Evolutionary conservation across 2,888 invertebrate genomes (phyloP).

Genomic region (Drosophila acutilabella): DNA sequence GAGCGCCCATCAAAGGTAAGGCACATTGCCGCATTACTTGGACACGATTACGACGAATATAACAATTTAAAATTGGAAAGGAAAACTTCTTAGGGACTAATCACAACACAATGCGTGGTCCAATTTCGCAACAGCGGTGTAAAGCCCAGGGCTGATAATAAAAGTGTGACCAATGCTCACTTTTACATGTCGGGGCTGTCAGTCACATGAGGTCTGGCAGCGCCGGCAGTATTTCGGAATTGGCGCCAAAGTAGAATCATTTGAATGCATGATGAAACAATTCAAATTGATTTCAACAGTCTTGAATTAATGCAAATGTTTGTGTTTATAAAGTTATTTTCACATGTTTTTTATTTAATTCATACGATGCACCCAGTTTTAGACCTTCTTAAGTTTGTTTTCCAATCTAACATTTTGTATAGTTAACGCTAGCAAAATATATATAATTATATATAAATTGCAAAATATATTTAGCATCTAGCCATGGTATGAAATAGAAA

Average conservation of each 20-base stretch:
- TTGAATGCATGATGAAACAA: background rate
- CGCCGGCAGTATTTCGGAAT: background rate
- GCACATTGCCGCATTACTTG: conserved; percentile 81
- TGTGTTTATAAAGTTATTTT: conserved; percentile 6
- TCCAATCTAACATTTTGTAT: conserved; percentile 64
- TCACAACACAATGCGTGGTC: conserved; percentile 62
- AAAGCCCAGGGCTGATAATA: conserved; percentile 17
- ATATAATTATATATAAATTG: conserved; percentile 52
- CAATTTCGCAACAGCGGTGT: conserved; percentile 55
- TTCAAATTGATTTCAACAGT: background rate
- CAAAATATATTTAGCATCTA: conserved; percentile 66
- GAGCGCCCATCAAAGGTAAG: conserved; percentile 72
- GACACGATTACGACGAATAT: conserved; percentile 15
- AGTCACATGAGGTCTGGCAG: conserved; percentile 2
- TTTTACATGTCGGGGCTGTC: background rate
- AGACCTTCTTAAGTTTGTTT: conserved; percentile 55
- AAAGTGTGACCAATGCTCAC: conserved; percentile 22
- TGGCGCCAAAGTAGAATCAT: conserved; percentile 14
- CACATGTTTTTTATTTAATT: conserved; percentile 59
- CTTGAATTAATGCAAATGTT: background rate
- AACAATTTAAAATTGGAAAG: conserved; percentile 20
- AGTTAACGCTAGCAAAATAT: conserved; percentile 72
- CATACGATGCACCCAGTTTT: conserved; percentile 70
- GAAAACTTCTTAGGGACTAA: conserved; percentile 45
- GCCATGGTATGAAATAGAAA: conserved; percentile 59